Percentiles rank a stretch among this genome's conserved stretches.
phyloP scores from a whole-genome alignment of 2,113 vertebrate genomes.

The Lamprologus lemairii region DNA sequence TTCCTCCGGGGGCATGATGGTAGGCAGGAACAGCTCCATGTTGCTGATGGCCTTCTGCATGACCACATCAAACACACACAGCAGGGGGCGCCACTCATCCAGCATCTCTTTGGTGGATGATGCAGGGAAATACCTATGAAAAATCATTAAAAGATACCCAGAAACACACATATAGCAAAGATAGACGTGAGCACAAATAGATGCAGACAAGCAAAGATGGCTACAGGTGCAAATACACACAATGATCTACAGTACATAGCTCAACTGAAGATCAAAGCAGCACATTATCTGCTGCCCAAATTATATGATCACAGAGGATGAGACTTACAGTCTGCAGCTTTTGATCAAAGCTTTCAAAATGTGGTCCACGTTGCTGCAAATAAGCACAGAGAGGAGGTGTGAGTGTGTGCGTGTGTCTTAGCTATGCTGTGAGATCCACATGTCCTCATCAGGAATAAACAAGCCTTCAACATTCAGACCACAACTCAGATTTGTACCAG shows the following conservation, averaged over 20 bases:
- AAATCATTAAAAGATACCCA: neutral
- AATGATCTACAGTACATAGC: neutral
- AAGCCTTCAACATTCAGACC: neutral
- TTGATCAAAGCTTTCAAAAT: slow-evolving; percentile 94
- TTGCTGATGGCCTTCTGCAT: slow-evolving; percentile 93
- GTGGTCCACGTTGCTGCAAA: slow-evolving; percentile 79
- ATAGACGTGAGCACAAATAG: neutral
- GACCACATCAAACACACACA: slow-evolving; percentile 90
- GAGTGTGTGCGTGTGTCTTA: neutral
- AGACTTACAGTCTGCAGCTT: slow-evolving; percentile 93
- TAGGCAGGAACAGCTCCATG: slow-evolving; percentile 91
- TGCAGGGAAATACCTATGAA: slow-evolving; percentile 82
- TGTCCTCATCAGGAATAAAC: neutral
- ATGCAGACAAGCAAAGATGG: neutral
- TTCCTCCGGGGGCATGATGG: slow-evolving; percentile 84
- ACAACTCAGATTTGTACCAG: neutral
- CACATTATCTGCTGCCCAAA: slow-evolving; percentile 35
- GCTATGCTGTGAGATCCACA: neutral
- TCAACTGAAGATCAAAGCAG: slow-evolving; percentile 30
- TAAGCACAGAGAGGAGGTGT: slow-evolving; percentile 17
- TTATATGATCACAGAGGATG: slow-evolving; percentile 41
- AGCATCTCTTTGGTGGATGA: slow-evolving; percentile 87
- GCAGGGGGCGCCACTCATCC: slow-evolving; percentile 87
- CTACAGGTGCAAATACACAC: neutral
- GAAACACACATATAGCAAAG: neutral